phyloP scores from a whole-genome alignment of 2,797 vertebrate species.

The Malacoraja senta region DNA sequence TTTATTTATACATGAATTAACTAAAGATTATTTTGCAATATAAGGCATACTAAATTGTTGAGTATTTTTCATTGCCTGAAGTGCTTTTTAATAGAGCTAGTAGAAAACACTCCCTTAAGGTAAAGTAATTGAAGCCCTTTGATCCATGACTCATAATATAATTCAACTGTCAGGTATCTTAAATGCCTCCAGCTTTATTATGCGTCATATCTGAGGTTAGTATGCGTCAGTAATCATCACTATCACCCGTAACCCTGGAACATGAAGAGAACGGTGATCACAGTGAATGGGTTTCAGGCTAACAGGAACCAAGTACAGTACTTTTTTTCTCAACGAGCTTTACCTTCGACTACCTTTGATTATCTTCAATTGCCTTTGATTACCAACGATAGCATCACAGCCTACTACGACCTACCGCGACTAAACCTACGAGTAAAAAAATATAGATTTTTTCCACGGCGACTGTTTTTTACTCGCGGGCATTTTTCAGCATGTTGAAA shows the following conservation, averaged over 20 bases:
- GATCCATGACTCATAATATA: constrained; percentile 16
- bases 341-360: too few relatives aligned
- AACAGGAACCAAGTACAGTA: neutral
- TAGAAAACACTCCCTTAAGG: neutral
- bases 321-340: too few relatives aligned
- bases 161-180: neutral
- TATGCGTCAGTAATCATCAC: too few relatives aligned
- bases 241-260: neutral
- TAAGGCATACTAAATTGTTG: too few relatives aligned
- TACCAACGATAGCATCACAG: too few relatives aligned
- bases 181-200: neutral
- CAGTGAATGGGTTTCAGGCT: neutral
- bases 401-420: too few relatives aligned
- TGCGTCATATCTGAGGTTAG: neutral
- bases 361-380: too few relatives aligned
- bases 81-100: neutral
- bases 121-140: neutral
- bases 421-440: too few relatives aligned
- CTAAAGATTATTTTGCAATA: neutral
- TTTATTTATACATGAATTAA: neutral
- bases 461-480: too few relatives aligned
- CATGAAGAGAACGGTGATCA: neutral
- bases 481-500: too few relatives aligned
- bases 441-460: too few relatives aligned
- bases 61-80: neutral